Base-by-base conservation (phyloP, 2,888 invertebrate genomes). In the Epinotia bilunana region DNA sequence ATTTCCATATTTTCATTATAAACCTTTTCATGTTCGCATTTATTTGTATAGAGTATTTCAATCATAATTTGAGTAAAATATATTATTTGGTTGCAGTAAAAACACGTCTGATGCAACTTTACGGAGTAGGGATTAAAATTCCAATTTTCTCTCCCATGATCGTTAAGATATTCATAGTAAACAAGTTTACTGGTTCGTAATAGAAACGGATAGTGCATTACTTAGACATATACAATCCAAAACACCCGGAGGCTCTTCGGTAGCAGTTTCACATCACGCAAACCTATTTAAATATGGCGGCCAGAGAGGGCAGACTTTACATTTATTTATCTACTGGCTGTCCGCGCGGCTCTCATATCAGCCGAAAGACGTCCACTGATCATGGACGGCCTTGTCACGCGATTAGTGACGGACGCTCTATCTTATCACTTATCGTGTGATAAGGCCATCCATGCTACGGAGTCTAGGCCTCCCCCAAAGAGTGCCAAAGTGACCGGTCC, bases 181-280 rank as follows among this genome's bases (percentile, higher is more conserved):
- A 74, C 74, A 64, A 74, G 74, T 74, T 74, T 74, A 70, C 75
- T 72, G 67, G 75, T 57, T 74, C 39, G 23, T 75, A 75, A 75
- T 75, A 75, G 75, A 72, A 75, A 72, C 65, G 20, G 74, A 74
- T 74, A 75, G 75, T 72, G 75, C 72, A 72, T 75, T 75, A 75
- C 71, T 71, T 72, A 72, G 75, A 75, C 75, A 75, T 75, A 71
- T 74, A 75, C 75, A 75, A 75, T 75, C 75, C 72, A 72, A 71
- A 72, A 67, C 75, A 72, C 65, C 75, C 75, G 57, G 55, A 61
- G 75, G 75, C 75, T 18, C 60, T 72, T 33, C 75, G 46, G 75
- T 75, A 75, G 75, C 75, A 43, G 75, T 72, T 71, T 75, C 70
- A 71, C 74, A 67, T 75, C 75, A 75, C 75, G 75, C 75, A 67